A percentile compares a stretch with the other conserved stretches of the same genome.
phyloP scores from a whole-genome alignment of 1,140 invertebrate species.

The Drosophila sp. region DNA sequence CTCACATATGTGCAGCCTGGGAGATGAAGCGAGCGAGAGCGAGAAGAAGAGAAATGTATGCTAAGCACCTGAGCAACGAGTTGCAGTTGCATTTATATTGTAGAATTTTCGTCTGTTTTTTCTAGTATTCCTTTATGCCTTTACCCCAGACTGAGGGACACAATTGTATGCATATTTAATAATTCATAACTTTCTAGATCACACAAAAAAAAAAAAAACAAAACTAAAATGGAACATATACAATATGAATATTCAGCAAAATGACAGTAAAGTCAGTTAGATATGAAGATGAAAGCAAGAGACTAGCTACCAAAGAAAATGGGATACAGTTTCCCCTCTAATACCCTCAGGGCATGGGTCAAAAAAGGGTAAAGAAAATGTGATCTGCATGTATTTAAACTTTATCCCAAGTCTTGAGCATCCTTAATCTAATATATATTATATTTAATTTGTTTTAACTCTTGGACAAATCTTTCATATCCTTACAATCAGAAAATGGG shows the following conservation, averaged over 20 bases:
- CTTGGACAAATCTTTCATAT: too few species aligned
- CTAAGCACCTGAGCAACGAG: slow-evolving; percentile 51
- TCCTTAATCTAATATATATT: too few species aligned
- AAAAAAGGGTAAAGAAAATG: not conserved
- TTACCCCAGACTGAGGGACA: slow-evolving; percentile 32
- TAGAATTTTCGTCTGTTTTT: slow-evolving; percentile 11
- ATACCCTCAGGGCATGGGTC: not conserved
- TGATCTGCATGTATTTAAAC: not conserved
- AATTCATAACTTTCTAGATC: slow-evolving; percentile 75
- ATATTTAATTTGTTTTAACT: too few species aligned
- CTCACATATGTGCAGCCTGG: slow-evolving; percentile 1
- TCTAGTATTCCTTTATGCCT: slow-evolving; percentile 31
- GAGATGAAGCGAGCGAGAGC: slow-evolving; percentile 6
- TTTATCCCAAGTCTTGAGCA: too few species aligned
- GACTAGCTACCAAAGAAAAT: not conserved
- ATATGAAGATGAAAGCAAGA: not conserved
- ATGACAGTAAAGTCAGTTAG: slow-evolving; percentile 9
- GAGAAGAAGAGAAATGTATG: slow-evolving; percentile 19
- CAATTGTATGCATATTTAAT: slow-evolving; percentile 78
- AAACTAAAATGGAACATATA: not conserved
- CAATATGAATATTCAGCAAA: slow-evolving; percentile 18
- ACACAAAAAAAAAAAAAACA: slow-evolving; percentile 41
- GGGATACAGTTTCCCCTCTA: not conserved
- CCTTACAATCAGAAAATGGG: too few species aligned
- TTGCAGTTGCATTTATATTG: slow-evolving; percentile 38